These are phyloP conservation scores for Troglohyphantes excavatus DNA, from an alignment of 2,888 invertebrate species.

Conservation along the genomic window DNA sequence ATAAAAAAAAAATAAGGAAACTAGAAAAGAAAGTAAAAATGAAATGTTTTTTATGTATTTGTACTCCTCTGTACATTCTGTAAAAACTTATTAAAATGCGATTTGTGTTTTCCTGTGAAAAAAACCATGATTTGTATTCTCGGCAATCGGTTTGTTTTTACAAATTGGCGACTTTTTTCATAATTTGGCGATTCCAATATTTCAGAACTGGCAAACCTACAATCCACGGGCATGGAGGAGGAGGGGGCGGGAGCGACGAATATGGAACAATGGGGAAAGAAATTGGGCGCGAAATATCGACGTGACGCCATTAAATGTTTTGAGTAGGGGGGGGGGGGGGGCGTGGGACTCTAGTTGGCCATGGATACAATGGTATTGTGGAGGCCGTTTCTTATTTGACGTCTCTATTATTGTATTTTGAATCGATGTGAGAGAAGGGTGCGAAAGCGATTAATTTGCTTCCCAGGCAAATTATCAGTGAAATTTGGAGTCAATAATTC, in stretches of 20 bases:
- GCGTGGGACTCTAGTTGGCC: not conserved
- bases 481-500: too few relatives aligned
- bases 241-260: not conserved
- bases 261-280: constrained; percentile 15
- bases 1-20: too few relatives aligned
- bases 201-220: too few relatives aligned
- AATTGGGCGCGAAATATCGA: constrained; percentile 63
- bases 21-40: too few relatives aligned
- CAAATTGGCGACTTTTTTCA: too few relatives aligned
- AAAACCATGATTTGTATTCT: too few relatives aligned
- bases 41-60: too few relatives aligned
- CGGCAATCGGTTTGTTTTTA: not conserved
- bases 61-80: too few relatives aligned
- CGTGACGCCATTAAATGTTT: constrained; percentile 69
- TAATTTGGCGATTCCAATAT: too few relatives aligned
- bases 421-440: not conserved
- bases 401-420: not conserved
- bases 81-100: too few relatives aligned
- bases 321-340: not conserved
- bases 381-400: not conserved
- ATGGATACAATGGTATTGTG: not conserved
- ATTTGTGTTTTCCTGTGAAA: too few relatives aligned
- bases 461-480: not conserved
- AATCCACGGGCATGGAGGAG: too few relatives aligned
- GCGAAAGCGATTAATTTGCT: not conserved